Evolutionary conservation across 2,888 invertebrate species (phyloP).

Genomic region (Idaea aversata): DNA sequence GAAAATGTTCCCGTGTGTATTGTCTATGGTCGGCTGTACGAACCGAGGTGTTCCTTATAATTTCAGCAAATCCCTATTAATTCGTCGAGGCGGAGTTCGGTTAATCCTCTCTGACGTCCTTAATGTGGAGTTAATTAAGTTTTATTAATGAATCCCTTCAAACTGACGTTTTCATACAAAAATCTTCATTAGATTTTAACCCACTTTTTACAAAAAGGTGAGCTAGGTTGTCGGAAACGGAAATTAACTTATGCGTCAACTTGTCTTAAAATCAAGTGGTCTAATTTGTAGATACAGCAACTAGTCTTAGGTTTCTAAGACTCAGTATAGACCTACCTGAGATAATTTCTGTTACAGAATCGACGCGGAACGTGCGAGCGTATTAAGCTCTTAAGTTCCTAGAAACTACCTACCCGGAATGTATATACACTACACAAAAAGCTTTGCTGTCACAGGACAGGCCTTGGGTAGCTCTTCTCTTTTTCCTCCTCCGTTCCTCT

Average conservation of each 20-base stretch:
- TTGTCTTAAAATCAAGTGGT: too few relatives aligned
- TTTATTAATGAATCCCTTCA: constrained; percentile 61
- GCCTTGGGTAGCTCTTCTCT: too few relatives aligned
- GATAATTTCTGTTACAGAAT: too few relatives aligned
- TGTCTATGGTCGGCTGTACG: constrained; percentile 1
- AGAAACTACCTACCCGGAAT: too few relatives aligned
- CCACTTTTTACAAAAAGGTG: neutral
- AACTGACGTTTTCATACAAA: constrained; percentile 10
- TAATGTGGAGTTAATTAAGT: constrained; percentile 73
- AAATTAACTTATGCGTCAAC: neutral
- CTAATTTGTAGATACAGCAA: too few relatives aligned
- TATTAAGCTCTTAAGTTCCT: too few relatives aligned
- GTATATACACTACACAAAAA: too few relatives aligned
- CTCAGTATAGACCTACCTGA: too few relatives aligned
- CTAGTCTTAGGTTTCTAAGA: too few relatives aligned
- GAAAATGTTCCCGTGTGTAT: constrained; percentile 28
- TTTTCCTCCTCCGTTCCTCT: too few relatives aligned
- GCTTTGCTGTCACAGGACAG: too few relatives aligned
- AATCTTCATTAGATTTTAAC: neutral
- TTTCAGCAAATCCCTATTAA: constrained; percentile 68
- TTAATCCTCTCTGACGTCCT: constrained; percentile 67
- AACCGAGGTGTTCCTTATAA: constrained; percentile 56
- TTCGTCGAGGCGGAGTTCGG: constrained; percentile 66
- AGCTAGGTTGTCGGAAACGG: neutral
- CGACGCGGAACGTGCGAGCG: too few relatives aligned